These are phyloP conservation scores for Caenorhabditis brenneri DNA, from an alignment of 1,140 invertebrate genomes.

Conservation along the genomic window DNA sequence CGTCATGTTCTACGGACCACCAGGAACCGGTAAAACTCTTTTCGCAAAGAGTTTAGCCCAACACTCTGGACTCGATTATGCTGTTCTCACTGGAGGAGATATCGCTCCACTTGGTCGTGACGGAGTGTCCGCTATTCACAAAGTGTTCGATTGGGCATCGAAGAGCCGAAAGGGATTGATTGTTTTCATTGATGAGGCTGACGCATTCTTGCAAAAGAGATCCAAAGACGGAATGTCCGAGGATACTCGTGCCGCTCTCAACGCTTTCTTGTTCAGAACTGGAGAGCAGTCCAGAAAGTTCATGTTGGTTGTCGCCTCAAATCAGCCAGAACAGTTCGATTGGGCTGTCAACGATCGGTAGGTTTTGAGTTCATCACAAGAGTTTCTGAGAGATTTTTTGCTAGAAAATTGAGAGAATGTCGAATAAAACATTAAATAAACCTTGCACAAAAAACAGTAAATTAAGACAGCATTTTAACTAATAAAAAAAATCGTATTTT, in stretches of 20 bases:
- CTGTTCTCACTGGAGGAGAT: constrained; percentile 96
- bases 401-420: neutral
- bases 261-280: constrained; percentile 95
- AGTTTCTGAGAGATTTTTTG: neutral
- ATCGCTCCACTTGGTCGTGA: constrained; percentile 93
- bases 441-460: too few species aligned
- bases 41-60: constrained; percentile 77
- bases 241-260: constrained; percentile 89
- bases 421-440: too few species aligned
- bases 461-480: too few species aligned
- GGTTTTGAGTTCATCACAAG: too few species aligned
- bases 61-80: constrained; percentile 97
- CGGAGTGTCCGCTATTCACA: constrained; percentile 95
- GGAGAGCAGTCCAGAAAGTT: constrained; percentile 93
- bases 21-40: constrained; percentile 78
- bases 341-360: constrained; percentile 93
- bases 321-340: constrained; percentile 98
- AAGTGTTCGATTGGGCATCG: constrained; percentile 97
- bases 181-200: constrained; percentile 97
- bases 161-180: constrained; percentile 86
- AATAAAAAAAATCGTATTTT: too few species aligned
- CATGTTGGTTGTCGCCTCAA: constrained; percentile 96
- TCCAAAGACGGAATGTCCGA: constrained; percentile 79
- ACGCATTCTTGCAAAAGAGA: constrained; percentile 95
- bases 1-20: constrained; percentile 96